Evolutionary conservation across 2,888 invertebrate species (phyloP).

Genomic region (Synergus japonicus): DNA sequence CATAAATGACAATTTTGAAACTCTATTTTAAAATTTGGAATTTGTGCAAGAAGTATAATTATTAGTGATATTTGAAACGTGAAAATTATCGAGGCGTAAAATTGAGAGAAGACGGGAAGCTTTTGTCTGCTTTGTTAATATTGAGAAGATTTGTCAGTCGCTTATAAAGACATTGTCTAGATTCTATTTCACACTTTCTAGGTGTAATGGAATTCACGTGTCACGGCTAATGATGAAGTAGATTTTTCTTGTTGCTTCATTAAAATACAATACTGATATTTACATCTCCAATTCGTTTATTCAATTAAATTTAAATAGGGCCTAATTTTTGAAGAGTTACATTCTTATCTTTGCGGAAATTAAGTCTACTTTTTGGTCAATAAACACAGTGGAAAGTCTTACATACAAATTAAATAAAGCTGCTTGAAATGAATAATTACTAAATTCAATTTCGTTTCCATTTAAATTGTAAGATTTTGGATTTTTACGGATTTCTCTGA

Average conservation of each 20-base stretch:
- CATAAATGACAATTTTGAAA: not conserved
- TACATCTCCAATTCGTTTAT: not conserved
- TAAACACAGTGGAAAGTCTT: not conserved
- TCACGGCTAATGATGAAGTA: conserved; percentile 10
- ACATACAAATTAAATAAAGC: not conserved
- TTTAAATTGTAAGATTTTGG: not conserved
- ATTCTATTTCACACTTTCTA: conserved; percentile 4
- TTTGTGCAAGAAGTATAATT: conserved; percentile 5
- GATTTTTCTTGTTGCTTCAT: not conserved
- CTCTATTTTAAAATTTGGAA: not conserved
- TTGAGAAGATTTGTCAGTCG: conserved; percentile 1
- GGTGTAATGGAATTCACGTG: conserved; percentile 7
- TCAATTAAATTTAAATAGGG: conserved; percentile 5
- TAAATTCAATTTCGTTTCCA: too few species aligned
- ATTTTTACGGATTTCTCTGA: not conserved
- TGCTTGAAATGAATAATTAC: not conserved
- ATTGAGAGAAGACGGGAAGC: conserved; percentile 6
- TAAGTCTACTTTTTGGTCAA: not conserved
- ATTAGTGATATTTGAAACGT: conserved; percentile 22
- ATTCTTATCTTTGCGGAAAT: not conserved
- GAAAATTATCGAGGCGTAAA: not conserved
- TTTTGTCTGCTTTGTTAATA: conserved; percentile 4
- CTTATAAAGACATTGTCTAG: conserved; percentile 2
- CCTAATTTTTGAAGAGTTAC: not conserved
- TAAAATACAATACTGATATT: conserved; percentile 30